Evolutionary conservation across 1,140 invertebrate genomes (phyloP).

Genomic region (Teleogryllus occipitalis): DNA sequence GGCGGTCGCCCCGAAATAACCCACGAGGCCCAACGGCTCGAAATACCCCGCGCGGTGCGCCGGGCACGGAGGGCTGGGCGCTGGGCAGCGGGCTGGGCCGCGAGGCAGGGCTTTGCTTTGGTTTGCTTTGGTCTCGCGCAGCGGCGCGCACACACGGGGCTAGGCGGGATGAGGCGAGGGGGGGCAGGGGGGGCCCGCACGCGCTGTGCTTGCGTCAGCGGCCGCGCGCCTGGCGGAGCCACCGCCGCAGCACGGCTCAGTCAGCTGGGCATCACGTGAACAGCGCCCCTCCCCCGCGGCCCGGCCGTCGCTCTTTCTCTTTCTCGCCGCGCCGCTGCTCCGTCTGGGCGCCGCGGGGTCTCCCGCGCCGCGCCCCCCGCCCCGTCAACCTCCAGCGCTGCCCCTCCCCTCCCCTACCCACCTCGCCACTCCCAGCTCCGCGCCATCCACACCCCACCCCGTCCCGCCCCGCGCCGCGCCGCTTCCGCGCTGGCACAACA

Average conservation of each 20-base stretch:
- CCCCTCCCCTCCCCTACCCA: no score
- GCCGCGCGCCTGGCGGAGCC: background rate
- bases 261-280: constrained; percentile 15
- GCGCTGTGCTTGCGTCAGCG: constrained; percentile 4
- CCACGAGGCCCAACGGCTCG: no score
- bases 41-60: no score
- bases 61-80: no score
- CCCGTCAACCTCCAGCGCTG: background rate
- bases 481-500: no score
- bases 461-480: no score
- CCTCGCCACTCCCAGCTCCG: background rate
- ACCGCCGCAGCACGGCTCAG: background rate
- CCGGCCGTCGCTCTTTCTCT: no score
- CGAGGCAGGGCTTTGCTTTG: background rate
- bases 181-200: background rate
- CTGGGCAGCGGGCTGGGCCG: no score
- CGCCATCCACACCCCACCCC: background rate
- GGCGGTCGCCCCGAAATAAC: no score
- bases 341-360: no score
- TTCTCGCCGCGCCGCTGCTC: background rate
- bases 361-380: background rate
- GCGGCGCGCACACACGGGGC: background rate
- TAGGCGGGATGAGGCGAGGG: background rate
- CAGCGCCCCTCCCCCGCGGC: background rate
- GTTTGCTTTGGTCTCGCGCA: background rate